Evolutionary conservation across 2,888 invertebrate genomes (phyloP).

Genomic region (Zhengitettix transpicula): DNA sequence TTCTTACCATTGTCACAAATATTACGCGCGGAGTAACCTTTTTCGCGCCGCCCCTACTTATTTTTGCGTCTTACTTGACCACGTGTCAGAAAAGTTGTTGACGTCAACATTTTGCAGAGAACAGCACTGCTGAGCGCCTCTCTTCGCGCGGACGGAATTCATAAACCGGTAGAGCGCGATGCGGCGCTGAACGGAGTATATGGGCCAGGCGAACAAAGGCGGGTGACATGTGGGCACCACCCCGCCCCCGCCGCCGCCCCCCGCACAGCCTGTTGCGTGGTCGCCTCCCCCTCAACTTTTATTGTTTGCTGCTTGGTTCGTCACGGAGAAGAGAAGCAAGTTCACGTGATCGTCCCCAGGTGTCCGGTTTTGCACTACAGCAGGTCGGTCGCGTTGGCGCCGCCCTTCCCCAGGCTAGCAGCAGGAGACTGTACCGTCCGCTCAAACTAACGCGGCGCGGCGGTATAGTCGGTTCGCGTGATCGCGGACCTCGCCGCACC

Average conservation of each 20-base stretch:
- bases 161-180: no score
- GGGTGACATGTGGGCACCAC: no score
- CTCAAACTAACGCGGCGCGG: background rate
- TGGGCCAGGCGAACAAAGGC: no score
- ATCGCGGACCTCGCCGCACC: background rate
- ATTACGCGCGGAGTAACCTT: no score
- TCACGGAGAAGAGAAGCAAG: background rate
- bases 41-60: no score
- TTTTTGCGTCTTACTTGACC: no score
- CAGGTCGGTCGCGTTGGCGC: constrained; percentile 7
- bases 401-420: constrained; percentile 2
- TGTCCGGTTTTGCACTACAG: constrained; percentile 11
- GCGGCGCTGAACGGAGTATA: no score
- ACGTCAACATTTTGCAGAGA: no score
- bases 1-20: no score
- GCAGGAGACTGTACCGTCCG: background rate
- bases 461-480: background rate
- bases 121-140: background rate
- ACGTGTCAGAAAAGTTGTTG: no score
- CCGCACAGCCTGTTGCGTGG: background rate
- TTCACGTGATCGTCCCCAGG: constrained; percentile 8
- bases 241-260: background rate
- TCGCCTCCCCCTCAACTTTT: constrained; percentile 1
- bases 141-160: no score
- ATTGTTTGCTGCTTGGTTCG: constrained; percentile 4